A percentile compares a stretch with the other conserved stretches of the same genome.
Conservation (phyloP, 2,797 vertebrate genomes). For the Momotus momota region DNA sequence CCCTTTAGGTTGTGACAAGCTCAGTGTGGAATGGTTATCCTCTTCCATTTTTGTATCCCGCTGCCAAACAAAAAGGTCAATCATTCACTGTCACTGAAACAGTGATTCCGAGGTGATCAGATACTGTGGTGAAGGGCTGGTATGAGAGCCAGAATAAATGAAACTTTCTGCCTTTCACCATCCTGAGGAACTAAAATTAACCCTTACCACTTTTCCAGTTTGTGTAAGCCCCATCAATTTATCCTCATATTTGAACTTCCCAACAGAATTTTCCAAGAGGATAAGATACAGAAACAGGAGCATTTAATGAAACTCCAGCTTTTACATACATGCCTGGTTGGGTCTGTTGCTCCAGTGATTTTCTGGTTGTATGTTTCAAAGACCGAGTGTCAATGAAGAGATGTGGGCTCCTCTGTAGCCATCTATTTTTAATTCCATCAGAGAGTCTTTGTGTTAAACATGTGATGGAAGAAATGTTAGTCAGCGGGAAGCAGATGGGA, state of each 20-base stretch:
- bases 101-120: background rate
- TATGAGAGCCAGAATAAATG: background rate
- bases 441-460: slow-evolving; percentile 33
- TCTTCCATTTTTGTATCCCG: background rate
- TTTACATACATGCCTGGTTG: background rate
- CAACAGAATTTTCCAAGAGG: background rate
- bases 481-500: slow-evolving; percentile 63
- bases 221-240: background rate
- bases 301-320: background rate
- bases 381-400: slow-evolving; percentile 20
- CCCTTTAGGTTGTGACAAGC: background rate
- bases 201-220: background rate
- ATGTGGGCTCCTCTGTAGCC: background rate
- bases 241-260: background rate
- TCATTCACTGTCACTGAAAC: background rate
- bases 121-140: background rate
- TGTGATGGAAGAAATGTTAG: slow-evolving; percentile 57
- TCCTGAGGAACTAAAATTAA: background rate
- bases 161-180: background rate
- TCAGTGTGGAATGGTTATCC: background rate
- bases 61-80: background rate
- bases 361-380: slow-evolving; percentile 30
- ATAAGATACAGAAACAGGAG: background rate
- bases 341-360: slow-evolving; percentile 17
- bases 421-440: slow-evolving; percentile 59